Evolutionary conservation across 2,888 invertebrate species (phyloP), one percentile per base, ranked within the genome.

Genomic region (Euplagia quadripunctaria): DNA sequence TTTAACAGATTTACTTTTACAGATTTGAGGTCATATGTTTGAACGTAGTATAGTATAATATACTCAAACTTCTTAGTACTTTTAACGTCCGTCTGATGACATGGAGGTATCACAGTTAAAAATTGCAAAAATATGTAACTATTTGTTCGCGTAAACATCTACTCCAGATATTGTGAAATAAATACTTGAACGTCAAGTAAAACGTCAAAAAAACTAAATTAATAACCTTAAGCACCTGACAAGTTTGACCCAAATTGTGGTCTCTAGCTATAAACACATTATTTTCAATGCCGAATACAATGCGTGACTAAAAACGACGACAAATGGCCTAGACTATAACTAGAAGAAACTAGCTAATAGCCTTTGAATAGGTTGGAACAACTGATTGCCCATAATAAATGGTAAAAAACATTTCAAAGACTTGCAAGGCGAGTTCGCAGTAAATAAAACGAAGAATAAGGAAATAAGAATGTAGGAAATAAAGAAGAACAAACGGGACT

Each of bases 261-360:
- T 72, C 66, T 75, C 0, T 55, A 66, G 71, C 77, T 68, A 77
- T 67, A 74, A 77, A 72, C 74, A 79, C 79, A 73, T 73, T 75
- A 14, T 52, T 63, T 70, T 71, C 75, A 83, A 74, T 72, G 71
- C 51, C 65, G 46, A 75, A 58, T 55, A 41, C 63, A 31, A 64
- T 55, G 69, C 74, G 70, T 71, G 64, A 73, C 77, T 61, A 74
- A 70, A 76, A 83, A 74, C 64, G 16, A 64, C 67, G 64, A 64
- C 20, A 67, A 74, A 79, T 72, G 72, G 66, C 66, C 67, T 72
- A 75, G 64, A 71, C 64, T 51, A 0, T 67, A 51, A 43, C 41
- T 51, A 12, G 64, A 41, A 67, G 14, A n/a, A 65, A n/a, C 43
- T 20, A 71, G n/a, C 58, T 61, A 49, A 67, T 69, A 49, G 9